These are phyloP conservation scores for Leptatherina wallacei DNA, from an alignment of 2,797 vertebrate genomes.

Conservation along the genomic window DNA sequence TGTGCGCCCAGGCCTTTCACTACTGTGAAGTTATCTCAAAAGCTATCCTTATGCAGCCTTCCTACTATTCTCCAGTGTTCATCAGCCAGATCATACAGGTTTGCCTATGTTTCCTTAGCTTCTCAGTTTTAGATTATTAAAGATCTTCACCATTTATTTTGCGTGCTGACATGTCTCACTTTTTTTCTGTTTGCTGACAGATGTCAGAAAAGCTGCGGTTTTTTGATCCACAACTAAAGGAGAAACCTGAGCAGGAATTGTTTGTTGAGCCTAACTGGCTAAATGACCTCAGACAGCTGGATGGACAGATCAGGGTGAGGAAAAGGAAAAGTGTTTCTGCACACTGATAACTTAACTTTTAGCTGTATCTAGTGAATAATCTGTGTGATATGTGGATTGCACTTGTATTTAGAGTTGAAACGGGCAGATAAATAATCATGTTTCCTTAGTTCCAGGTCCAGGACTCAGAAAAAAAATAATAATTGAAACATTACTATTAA, in stretches of 20 bases:
- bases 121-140: neutral
- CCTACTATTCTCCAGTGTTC: constrained; percentile 88
- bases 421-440: no score
- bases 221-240: constrained; percentile 95
- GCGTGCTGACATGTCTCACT: neutral
- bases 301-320: constrained; percentile 89
- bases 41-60: constrained; percentile 85
- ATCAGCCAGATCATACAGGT: constrained; percentile 93
- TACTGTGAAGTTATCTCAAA: constrained; percentile 95
- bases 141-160: neutral
- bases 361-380: neutral
- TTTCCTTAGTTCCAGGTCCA: neutral
- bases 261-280: constrained; percentile 91
- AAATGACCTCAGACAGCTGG: constrained; percentile 85
- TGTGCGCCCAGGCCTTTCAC: constrained; percentile 94
- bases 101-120: neutral
- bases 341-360: neutral
- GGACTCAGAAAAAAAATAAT: no score
- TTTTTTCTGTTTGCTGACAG: constrained; percentile 71
- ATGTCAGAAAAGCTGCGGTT: constrained; percentile 91
- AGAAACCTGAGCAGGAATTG: constrained; percentile 93
- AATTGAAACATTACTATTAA: no score
- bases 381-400: neutral
- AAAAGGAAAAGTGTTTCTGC: neutral
- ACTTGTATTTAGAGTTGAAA: neutral